Evolutionary conservation across 1,140 invertebrate species (phyloP), one percentile per base, ranked within the genome.

Genomic region (Drosophila setifemur): DNA sequence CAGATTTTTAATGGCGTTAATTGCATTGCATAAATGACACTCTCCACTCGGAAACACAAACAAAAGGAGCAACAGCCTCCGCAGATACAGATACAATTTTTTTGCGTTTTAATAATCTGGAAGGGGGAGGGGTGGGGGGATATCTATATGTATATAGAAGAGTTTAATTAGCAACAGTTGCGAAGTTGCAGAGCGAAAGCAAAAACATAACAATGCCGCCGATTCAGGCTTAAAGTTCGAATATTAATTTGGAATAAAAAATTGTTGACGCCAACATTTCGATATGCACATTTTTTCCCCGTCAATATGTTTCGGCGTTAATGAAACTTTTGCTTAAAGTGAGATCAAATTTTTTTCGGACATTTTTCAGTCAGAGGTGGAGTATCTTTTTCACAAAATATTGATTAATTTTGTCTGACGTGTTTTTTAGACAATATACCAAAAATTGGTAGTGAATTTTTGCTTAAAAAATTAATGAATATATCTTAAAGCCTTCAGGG

Each of bases 1-100:
- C 35, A 43, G 74, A 75, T 64, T 86, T 78, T 85, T 64, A 85
- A 86, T 79, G 60, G 71, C 74, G 71, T 85, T 85, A 81, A 81
- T 81, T 82, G 67, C 54, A 49, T 45, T 54, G 28, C 67, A 68
- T 73, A 63, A 70, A 75, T 75, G 73, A 75, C 73, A 60, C 55
- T 69, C 49, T 16, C 29, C n/a, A 60, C 25, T 12, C 4, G 2
- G 16, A 48, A 58, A 58, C 52, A 58, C n/a, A n/a, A n/a, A 44
- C 29, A 35, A 33, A 43, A 16, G 33, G 8, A 18, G 12, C 18
- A 52, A 16, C 53, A 40, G 26, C 33, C 44, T 39, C 23, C 11
- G 44, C 35, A 39, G 11, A 5, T 23, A 25, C 25, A 16, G n/a
- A 28, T 31, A 39, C 44, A 49, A 43, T 50, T 52, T 31, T 66